Evolutionary conservation across 2,888 invertebrate species (phyloP).

Genomic region (Luperina nickerlii): DNA sequence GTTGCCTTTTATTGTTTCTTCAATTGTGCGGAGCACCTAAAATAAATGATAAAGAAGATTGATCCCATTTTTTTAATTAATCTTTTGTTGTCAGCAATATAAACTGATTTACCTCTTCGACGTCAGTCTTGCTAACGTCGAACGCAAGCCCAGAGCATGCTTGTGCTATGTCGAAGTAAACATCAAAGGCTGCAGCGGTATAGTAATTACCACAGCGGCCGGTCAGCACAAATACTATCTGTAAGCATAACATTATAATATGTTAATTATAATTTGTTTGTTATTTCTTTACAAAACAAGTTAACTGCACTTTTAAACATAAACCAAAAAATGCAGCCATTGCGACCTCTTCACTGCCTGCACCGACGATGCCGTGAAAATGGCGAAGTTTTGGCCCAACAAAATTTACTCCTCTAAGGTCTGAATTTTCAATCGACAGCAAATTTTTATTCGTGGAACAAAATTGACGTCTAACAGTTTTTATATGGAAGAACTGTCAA

Average conservation of each 20-base stretch:
- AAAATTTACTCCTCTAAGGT: not conserved
- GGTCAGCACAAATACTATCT: slow-evolving; percentile 63
- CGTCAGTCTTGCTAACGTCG: slow-evolving; percentile 17
- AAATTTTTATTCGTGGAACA: no score
- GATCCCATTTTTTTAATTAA: not conserved
- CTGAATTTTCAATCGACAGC: no score
- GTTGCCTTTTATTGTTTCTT: slow-evolving; percentile 54
- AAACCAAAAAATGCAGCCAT: not conserved
- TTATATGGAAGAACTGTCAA: no score
- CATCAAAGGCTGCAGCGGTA: slow-evolving; percentile 7
- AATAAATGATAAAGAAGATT: slow-evolving; percentile 16
- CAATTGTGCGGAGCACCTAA: slow-evolving; percentile 50
- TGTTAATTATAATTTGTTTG: not conserved
- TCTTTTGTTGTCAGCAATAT: not conserved
- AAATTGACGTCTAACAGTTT: no score
- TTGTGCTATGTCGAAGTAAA: slow-evolving; percentile 59
- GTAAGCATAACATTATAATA: slow-evolving; percentile 12
- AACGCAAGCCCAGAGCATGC: slow-evolving; percentile 58
- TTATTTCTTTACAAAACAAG: not conserved
- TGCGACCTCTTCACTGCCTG: not conserved
- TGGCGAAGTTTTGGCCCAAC: not conserved
- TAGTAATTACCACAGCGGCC: slow-evolving; percentile 7
- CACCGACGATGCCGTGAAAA: not conserved
- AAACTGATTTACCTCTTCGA: slow-evolving; percentile 40
- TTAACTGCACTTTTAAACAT: not conserved